These are phyloP conservation scores for Drosophila nr. perissopoda DNA, from an alignment of 2,888 invertebrate genomes.

Conservation along the genomic window DNA sequence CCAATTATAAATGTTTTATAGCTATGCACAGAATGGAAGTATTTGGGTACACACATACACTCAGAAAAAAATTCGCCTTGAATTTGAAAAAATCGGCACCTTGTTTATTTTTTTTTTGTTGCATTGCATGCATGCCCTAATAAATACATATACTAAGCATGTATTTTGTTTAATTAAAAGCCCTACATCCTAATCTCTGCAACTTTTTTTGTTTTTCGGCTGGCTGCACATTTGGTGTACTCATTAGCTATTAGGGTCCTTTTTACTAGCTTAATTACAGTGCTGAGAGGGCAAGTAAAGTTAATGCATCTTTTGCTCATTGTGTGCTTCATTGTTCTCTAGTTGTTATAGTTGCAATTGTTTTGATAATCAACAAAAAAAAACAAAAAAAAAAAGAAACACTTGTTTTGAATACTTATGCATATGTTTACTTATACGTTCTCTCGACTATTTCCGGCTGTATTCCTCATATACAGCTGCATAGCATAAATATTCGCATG, in stretches of 20 bases:
- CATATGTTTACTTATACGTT: conserved; percentile 26
- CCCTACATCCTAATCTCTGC: neutral
- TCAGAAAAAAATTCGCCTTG: neutral
- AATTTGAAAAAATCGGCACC: neutral
- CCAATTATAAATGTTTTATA: neutral
- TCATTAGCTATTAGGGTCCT: neutral
- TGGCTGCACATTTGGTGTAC: neutral
- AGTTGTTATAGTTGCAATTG: conserved; percentile 30
- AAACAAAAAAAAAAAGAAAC: neutral
- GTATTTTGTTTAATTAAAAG: conserved; percentile 1
- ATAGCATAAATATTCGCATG: neutral
- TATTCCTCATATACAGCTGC: neutral
- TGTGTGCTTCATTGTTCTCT: conserved; percentile 35
- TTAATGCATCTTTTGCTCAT: conserved; percentile 1
- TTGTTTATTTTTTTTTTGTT: neutral
- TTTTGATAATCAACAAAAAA: conserved; percentile 33
- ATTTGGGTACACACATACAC: neutral
- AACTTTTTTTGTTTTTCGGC: neutral
- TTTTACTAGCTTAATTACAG: conserved; percentile 5
- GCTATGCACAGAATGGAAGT: neutral
- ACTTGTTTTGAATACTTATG: conserved; percentile 7
- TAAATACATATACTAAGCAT: neutral
- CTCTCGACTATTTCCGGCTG: neutral
- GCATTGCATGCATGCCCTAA: neutral
- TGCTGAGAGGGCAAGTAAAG: neutral